Conservation (phyloP, 2,888 invertebrate genomes). For the Craniophora ligustri region DNA sequence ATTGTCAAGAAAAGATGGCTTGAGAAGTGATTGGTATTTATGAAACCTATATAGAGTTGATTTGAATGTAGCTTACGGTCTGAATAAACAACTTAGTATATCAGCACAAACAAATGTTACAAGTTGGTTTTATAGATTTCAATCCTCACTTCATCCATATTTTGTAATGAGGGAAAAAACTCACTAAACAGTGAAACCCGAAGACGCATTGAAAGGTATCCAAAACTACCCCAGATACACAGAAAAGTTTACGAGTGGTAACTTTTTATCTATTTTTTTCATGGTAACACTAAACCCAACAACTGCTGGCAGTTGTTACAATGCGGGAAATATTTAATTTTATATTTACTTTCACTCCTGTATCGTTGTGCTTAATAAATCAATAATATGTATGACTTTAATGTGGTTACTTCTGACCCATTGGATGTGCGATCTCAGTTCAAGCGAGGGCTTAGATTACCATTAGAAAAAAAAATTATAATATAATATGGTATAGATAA, state of each 20-base stretch:
- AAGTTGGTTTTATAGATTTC: no score
- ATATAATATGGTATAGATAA: conserved; percentile 81
- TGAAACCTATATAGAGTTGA: no score
- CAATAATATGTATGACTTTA: conserved; percentile 39
- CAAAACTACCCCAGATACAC: no score
- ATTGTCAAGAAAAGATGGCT: neutral
- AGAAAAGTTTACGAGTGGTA: neutral
- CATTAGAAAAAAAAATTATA: conserved; percentile 75
- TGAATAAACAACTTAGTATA: no score
- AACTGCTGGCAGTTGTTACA: conserved; percentile 74
- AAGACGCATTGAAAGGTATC: no score
- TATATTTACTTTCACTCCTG: conserved; percentile 26
- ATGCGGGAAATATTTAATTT: conserved; percentile 41
- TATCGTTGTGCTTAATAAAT: conserved; percentile 46
- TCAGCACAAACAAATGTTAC: no score
- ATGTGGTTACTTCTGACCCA: conserved; percentile 24
- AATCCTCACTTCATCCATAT: no score
- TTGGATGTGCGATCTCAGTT: conserved; percentile 63
- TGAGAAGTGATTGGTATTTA: neutral
- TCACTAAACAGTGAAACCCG: no score
- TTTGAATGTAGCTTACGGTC: no score
- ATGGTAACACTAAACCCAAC: conserved; percentile 50
- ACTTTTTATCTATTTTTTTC: conserved; percentile 22
- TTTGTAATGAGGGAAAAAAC: no score
- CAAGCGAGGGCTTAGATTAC: conserved; percentile 71